Evolutionary conservation across 2,113 vertebrate species (phyloP).

Genomic region (Rhagologus leucostigma): DNA sequence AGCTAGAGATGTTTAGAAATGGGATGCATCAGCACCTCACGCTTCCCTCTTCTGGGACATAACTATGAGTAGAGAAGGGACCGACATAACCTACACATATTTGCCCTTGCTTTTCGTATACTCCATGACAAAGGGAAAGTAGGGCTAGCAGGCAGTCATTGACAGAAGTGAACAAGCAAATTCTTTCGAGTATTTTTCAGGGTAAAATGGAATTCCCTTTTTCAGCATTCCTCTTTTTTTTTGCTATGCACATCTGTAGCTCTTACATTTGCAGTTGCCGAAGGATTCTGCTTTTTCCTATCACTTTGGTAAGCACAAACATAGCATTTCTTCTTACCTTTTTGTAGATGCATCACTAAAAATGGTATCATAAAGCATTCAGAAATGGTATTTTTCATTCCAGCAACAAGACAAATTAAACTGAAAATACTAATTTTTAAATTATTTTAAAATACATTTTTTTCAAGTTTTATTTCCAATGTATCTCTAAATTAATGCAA

Average conservation of each 20-base stretch:
- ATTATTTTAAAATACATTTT: background rate
- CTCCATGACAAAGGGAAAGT: background rate
- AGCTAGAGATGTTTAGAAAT: background rate
- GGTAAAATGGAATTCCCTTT: background rate
- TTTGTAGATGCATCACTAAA: background rate
- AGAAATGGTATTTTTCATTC: background rate
- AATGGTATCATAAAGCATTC: background rate
- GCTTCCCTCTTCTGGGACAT: background rate
- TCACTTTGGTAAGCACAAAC: background rate
- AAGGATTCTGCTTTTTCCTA: background rate
- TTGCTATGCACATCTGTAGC: background rate
- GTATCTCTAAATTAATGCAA: background rate
- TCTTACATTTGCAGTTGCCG: background rate
- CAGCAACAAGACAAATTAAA: background rate
- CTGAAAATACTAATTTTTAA: background rate
- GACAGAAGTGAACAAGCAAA: background rate
- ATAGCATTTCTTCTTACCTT: background rate
- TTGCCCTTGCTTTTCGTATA: background rate
- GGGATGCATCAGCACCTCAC: background rate
- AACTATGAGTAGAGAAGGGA: background rate
- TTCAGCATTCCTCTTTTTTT: background rate
- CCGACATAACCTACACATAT: background rate
- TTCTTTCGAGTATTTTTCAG: background rate
- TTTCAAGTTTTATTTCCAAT: background rate
- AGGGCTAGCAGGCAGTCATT: background rate